These are phyloP conservation scores for Cercopithecus mona DNA, from an alignment of 2,113 vertebrate genomes.

Conservation along the genomic window DNA sequence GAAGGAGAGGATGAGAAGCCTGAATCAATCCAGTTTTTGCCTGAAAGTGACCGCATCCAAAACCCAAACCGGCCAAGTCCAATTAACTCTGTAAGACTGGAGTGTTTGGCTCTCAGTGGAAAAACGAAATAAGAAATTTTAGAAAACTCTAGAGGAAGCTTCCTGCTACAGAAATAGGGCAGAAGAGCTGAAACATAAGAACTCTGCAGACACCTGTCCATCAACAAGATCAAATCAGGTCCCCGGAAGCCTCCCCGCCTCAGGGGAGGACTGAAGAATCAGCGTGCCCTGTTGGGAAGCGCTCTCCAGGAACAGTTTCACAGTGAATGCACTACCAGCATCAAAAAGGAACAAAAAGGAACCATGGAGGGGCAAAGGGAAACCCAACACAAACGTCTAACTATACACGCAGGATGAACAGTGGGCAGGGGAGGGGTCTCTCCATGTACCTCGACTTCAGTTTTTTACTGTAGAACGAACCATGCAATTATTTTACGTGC, in stretches of 20 bases:
- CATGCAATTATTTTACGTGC: not conserved
- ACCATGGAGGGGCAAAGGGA: not conserved
- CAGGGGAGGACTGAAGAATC: not conserved
- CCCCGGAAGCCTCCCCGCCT: no score
- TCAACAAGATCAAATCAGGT: not conserved
- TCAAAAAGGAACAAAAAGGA: not conserved
- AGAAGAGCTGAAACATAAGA: not conserved
- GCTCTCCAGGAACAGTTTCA: not conserved
- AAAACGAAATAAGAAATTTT: not conserved
- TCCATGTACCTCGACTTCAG: accelerated
- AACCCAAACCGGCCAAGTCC: not conserved
- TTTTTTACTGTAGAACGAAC: not conserved
- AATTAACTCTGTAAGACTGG: not conserved
- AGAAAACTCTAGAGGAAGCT: not conserved
- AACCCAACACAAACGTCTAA: not conserved
- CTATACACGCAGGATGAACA: accelerated
- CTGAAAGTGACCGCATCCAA: not conserved
- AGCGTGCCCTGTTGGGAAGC: accelerated
- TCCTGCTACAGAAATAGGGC: accelerated
- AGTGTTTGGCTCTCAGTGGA: not conserved
- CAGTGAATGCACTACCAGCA: not conserved
- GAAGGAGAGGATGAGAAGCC: not conserved
- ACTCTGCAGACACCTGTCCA: not conserved
- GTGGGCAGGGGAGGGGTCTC: no score
- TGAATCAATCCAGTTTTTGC: not conserved